These are phyloP conservation scores for Perizoma flavofasciatum DNA, from an alignment of 2,888 invertebrate species.

Conservation along the genomic window DNA sequence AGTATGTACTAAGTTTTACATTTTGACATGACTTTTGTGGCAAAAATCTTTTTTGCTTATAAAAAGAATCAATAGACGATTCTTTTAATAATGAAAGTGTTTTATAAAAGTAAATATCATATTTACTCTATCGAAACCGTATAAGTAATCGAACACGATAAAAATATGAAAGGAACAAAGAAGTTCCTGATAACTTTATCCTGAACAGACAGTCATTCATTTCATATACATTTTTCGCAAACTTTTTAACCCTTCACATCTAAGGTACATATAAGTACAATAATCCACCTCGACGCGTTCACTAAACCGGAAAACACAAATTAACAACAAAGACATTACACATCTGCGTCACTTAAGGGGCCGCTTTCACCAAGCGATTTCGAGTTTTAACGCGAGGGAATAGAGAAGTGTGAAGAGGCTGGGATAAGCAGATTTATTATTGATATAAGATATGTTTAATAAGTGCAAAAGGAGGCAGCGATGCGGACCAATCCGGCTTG, in stretches of 20 bases:
- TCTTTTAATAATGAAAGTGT: no score
- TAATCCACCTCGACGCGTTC: slow-evolving; percentile 73
- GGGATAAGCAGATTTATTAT: slow-evolving; percentile 67
- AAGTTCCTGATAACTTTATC: slow-evolving; percentile 20
- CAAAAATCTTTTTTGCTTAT: no score
- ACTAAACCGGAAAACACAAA: slow-evolving; percentile 81
- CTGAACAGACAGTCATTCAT: slow-evolving; percentile 20
- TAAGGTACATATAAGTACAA: slow-evolving; percentile 37
- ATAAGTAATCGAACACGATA: slow-evolving; percentile 25
- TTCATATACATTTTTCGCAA: slow-evolving; percentile 21
- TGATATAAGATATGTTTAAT: slow-evolving; percentile 81
- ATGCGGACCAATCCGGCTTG: slow-evolving; percentile 66
- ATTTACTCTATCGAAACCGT: no score
- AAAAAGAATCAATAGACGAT: no score
- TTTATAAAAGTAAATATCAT: no score
- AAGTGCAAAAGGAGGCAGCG: slow-evolving; percentile 73
- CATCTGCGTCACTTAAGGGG: slow-evolving; percentile 66
- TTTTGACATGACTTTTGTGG: background rate
- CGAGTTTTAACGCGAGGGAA: slow-evolving; percentile 42
- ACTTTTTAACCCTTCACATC: slow-evolving; percentile 59
- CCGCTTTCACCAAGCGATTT: slow-evolving; percentile 32
- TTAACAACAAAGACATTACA: slow-evolving; percentile 81
- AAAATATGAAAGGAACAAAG: slow-evolving; percentile 30
- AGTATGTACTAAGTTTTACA: no score
- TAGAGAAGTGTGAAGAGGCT: slow-evolving; percentile 45